Base-by-base conservation (phyloP, 1,140 invertebrate genomes). In the Apis laboriosa region DNA sequence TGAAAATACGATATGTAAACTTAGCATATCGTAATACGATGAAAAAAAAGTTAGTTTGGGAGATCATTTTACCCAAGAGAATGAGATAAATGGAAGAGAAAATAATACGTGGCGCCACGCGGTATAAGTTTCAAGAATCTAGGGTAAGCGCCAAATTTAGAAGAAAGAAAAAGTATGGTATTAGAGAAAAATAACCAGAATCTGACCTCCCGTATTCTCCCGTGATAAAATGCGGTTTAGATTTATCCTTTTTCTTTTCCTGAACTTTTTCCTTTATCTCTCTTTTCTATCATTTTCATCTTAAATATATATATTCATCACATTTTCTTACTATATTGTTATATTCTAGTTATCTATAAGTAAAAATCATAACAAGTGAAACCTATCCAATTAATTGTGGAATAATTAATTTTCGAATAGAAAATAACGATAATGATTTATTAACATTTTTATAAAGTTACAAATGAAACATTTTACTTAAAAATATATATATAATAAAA, bases 151-250 rank as follows among this genome's bases (percentile, higher is more conserved):
- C 28, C 63, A 28, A 66, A 66, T 66, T 66, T 66, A 66, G 34
- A 15, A 66, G 63, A 24, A 13, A 34, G 63, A 66, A 66, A 66
- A 66, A 66, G 24, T 66, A 28, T 15, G 34, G 28, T 66, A 66
- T 66, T 66, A 66, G 28, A 66, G 63, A 66, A 66, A 34, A 66
- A 66, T 66, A 24, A 66, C 63, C 63, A 34, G 63, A 34, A 66
- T 66, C 63, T 66, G 9, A 66, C 28, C 28, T 43, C 34, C 28
- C 24, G 63, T 28, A 34, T 9, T 21, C 0, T 2, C 34, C 17
- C 1, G 63, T 19, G 63, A 66, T 66, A 66, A 66, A 66, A 66
- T 19, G 24, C 63, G 15, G 17, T 66, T 66, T 34, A 66, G 63
- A 66, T 28, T 19, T 28, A 66, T 28, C 63, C 34, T 43, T 43